These are phyloP conservation scores for Odontocolon sp. DNA, from an alignment of 2,888 invertebrate genomes.

Conservation along the genomic window DNA sequence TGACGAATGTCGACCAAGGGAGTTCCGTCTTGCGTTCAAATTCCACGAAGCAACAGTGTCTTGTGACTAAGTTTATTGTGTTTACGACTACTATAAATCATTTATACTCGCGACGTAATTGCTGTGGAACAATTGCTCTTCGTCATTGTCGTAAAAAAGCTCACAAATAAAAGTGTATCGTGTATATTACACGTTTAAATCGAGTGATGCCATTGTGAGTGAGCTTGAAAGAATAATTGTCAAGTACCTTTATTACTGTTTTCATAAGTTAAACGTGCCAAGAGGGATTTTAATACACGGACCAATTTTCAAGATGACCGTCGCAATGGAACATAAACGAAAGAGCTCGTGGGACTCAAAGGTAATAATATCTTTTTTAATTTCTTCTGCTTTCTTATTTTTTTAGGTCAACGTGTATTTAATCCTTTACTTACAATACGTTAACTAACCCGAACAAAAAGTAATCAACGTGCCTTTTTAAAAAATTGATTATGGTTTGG, in stretches of 20 bases:
- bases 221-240: neutral
- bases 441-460: too few relatives aligned
- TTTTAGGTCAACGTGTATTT: too few relatives aligned
- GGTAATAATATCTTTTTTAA: too few relatives aligned
- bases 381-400: too few relatives aligned
- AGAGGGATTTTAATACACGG: conserved; percentile 16
- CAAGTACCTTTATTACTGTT: neutral
- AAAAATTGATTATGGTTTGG: too few relatives aligned
- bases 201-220: conserved; percentile 2
- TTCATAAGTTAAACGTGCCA: conserved; percentile 34
- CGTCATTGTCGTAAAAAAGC: neutral
- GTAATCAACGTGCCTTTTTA: too few relatives aligned
- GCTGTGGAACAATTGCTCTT: neutral
- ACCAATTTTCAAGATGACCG: conserved; percentile 76
- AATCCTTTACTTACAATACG: too few relatives aligned
- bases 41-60: conserved; percentile 26
- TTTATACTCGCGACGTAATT: neutral
- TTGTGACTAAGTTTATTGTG: neutral
- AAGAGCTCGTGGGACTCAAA: conserved; percentile 83
- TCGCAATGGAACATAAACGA: conserved; percentile 82
- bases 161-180: conserved; percentile 1
- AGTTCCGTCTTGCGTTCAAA: conserved; percentile 10
- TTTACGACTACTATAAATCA: conserved; percentile 6
- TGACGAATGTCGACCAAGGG: conserved; percentile 29
- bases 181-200: conserved; percentile 10